Evolutionary conservation across 2,113 vertebrate species (phyloP).

Genomic region (Empidonax alnorum): DNA sequence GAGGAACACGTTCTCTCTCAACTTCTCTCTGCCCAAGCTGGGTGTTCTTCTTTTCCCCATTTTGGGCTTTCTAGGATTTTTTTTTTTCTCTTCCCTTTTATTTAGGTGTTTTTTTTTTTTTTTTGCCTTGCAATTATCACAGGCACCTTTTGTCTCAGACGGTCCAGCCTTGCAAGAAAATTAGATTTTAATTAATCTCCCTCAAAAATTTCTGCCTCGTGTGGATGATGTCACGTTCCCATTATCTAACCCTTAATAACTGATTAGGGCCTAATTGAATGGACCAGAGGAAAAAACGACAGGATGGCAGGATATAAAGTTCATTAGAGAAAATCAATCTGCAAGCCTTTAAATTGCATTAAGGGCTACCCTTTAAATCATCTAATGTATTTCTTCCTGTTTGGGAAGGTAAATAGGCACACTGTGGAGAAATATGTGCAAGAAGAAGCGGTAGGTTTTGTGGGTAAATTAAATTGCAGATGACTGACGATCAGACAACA

Average conservation of each 20-base stretch:
- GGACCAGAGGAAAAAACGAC: conserved; percentile 29
- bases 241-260: conserved; percentile 60
- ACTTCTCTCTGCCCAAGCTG: not conserved
- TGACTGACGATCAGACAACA: conserved; percentile 47
- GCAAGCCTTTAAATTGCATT: conserved; percentile 62
- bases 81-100: not conserved
- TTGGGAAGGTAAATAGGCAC: conserved; percentile 47
- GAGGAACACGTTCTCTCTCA: not conserved
- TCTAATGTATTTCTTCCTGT: conserved; percentile 41
- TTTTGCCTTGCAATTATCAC: not conserved
- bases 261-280: conserved; percentile 58
- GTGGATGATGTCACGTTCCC: conserved; percentile 59
- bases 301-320: conserved; percentile 69
- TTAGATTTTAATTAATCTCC: conserved; percentile 67
- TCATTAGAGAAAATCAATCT: conserved; percentile 69
- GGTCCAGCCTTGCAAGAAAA: conserved; percentile 29
- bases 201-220: conserved; percentile 22
- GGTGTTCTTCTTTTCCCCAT: not conserved
- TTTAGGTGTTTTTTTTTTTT: too few species aligned
- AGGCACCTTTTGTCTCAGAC: conserved; percentile 40
- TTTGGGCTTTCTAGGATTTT: not conserved
- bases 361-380: conserved; percentile 59
- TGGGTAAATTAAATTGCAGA: conserved; percentile 56
- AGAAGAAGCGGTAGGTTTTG: conserved; percentile 31
- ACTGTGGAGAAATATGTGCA: conserved; percentile 38